Conservation (phyloP, 2,113 vertebrate genomes). For the Dicrurus megarhynchus region DNA sequence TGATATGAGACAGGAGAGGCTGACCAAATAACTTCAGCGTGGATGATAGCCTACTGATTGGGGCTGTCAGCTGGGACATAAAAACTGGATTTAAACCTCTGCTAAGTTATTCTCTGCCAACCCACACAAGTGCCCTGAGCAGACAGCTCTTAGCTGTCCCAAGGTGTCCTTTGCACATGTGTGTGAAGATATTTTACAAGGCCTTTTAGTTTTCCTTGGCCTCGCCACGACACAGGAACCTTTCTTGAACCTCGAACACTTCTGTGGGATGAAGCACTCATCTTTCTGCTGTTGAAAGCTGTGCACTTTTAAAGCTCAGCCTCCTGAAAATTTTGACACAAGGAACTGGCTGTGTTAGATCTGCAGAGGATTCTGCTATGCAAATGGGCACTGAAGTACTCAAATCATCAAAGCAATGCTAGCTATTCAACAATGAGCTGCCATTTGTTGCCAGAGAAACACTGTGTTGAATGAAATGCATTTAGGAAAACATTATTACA, state of each 20-base stretch:
- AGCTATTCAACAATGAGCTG: constrained; percentile 43
- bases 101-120: neutral
- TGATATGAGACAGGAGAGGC: neutral
- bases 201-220: neutral
- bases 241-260: neutral
- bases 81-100: neutral
- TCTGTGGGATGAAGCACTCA: neutral
- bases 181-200: neutral
- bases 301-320: neutral
- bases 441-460: constrained; percentile 45
- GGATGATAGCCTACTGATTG: neutral
- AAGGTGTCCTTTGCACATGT: neutral
- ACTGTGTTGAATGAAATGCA: constrained; percentile 56
- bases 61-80: neutral
- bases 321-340: neutral
- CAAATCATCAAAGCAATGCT: constrained; percentile 49
- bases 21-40: neutral
- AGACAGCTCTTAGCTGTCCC: neutral
- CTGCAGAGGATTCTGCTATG: constrained; percentile 53
- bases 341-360: neutral
- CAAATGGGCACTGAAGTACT: neutral
- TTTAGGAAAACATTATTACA: constrained; percentile 53
- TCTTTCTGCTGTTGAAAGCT: constrained; percentile 22
- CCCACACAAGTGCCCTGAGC: neutral
- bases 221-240: neutral